phyloP scores from a whole-genome alignment of 2,888 invertebrate species.

The Watsonalla cultraria region DNA sequence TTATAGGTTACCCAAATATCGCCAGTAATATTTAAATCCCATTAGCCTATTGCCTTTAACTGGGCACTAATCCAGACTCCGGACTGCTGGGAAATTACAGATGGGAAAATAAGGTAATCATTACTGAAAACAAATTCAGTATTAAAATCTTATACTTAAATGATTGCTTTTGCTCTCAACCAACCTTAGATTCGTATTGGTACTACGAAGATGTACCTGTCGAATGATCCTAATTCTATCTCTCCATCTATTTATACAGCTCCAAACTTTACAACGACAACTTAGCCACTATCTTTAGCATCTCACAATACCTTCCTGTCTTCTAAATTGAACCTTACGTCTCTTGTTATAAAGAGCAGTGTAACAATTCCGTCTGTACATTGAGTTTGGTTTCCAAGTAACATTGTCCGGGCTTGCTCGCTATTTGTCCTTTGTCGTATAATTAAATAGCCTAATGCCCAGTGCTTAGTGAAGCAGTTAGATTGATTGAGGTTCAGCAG shows the following conservation, averaged over 20 bases:
- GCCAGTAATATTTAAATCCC: no score
- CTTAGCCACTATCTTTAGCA: not conserved
- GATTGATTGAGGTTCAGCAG: not conserved
- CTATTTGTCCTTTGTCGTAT: not conserved
- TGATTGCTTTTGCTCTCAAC: no score
- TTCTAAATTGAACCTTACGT: not conserved
- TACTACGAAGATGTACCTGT: not conserved
- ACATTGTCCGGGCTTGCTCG: not conserved
- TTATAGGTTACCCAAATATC: no score
- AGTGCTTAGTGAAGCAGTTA: not conserved
- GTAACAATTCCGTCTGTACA: not conserved
- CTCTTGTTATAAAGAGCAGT: no score
- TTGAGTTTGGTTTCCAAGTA: not conserved
- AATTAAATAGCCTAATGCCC: not conserved
- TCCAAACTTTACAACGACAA: not conserved
- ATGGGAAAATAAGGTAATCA: no score
- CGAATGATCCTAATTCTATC: not conserved
- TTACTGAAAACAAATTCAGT: no score
- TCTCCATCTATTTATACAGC: not conserved
- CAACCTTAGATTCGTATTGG: not conserved
- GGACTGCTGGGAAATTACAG: no score
- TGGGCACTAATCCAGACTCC: no score
- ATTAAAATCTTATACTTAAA: no score
- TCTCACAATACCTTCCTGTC: not conserved
- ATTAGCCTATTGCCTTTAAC: no score